Base-by-base conservation (phyloP, 2,888 invertebrate species). In the Pilophorus perplexus region DNA sequence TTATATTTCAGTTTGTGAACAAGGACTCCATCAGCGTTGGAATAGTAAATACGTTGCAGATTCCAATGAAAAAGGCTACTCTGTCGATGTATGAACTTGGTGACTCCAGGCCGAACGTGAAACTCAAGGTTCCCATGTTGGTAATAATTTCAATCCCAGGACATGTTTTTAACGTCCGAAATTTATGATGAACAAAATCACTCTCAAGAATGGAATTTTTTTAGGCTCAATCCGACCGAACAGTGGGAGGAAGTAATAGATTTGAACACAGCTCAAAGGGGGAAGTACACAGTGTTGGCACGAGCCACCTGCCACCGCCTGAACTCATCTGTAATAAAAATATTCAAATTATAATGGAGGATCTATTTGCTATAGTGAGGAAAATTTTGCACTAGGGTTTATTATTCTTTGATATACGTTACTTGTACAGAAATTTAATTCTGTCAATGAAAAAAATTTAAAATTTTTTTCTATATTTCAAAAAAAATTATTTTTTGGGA, bases 111-210 rank as follows among this genome's bases (percentile, higher is more conserved):
- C 52, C 52, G 8, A 52, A 52, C 52, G 52, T 52, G 16, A 25
- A n/a, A 8, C n/a, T 52, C 25, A 52, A 52, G 52, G 16, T 52
- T 52, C 28, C 52, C 52, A 52, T 27, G 52, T 52, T 27, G 25
- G 28, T 27, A 27, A 52, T 52, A 44, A 44, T 20, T 44, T 18
- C 44, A 22, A 16, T n/a, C n/a, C n/a, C n/a, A n/a, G n/a, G n/a
- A n/a, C n/a, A 33, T 33, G 10, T 33, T 33, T 33, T 33, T 10
- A n/a, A n/a, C n/a, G n/a, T n/a, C n/a, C n/a, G n/a, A n/a, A n/a
- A n/a, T 14, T 42, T 14, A 6, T 42, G 5, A 42, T 10, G 10
- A 5, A 42, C 10, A 42, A n/a, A 6, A 42, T 6, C 33, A 6
- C 33, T 8, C 33, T 33, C 6, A 33, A 8, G 33, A 33, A 33